Conservation (phyloP, 2,888 invertebrate species). For the Eupithecia exiguata region DNA sequence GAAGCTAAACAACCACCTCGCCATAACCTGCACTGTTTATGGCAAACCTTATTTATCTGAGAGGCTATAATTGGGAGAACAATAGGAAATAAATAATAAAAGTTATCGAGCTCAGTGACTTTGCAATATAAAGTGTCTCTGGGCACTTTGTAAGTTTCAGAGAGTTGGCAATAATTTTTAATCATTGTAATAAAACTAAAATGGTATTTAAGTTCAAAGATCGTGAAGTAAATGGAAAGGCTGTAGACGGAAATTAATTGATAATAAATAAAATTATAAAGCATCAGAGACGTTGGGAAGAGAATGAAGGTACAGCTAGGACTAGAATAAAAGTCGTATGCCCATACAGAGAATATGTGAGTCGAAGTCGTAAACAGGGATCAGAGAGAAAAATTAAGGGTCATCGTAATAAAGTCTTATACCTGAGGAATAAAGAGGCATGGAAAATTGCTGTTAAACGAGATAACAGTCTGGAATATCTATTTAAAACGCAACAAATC, state of each 20-base stretch:
- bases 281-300: background rate
- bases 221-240: background rate
- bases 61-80: constrained; percentile 48
- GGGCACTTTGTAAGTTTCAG: constrained; percentile 9
- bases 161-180: constrained; percentile 17
- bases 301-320: background rate
- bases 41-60: constrained; percentile 41
- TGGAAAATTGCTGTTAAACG: background rate
- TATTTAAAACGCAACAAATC: background rate
- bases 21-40: constrained; percentile 71
- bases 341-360: background rate
- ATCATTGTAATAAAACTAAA: constrained; percentile 13
- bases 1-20: constrained; percentile 28
- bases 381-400: background rate
- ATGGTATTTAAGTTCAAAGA: background rate
- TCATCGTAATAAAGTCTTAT: background rate
- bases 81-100: constrained; percentile 80
- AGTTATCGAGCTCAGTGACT: constrained; percentile 60
- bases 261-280: background rate
- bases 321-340: background rate
- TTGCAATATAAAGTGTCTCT: constrained; percentile 16
- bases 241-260: background rate
- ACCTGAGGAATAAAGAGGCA: background rate
- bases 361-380: background rate
- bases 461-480: background rate